Base-by-base conservation (phyloP, 2,888 invertebrate genomes). In the Drosophila anomalipes region DNA sequence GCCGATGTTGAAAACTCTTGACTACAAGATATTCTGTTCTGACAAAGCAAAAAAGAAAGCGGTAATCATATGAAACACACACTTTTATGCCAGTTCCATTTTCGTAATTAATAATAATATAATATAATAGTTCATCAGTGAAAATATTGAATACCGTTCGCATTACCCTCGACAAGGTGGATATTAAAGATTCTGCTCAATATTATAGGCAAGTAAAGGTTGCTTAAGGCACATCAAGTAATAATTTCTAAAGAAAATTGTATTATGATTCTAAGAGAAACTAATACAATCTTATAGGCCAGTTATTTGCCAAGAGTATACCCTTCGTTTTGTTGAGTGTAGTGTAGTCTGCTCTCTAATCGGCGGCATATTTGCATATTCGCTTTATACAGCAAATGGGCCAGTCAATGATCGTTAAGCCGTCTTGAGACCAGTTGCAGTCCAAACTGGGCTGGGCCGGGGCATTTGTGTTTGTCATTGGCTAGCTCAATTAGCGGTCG, bases 341-440 rank as follows among this genome's bases (percentile, higher is more conserved):
- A 81, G 28, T 4, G 9, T 16, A 32, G 65, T 65, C 60, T 33
- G 39, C 60, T 64, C 73, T 81, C 83, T 88, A 86, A 89, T 83
- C 86, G 90, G 78, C 86, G 90, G 86, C 86, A 90, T 89, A 86
- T 86, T 86, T 86, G 89, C 89, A 86, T 89, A 89, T 89, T 81
- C 86, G 74, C 88, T 80, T 86, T 81, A 87, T 81, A 73, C 82
- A 87, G 87, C 87, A 79, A 89, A 89, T 86, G 85, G 82, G 68
- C 73, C 71, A 87, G 87, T 86, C 89, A 86, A 86, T 86, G 86
- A 84, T 86, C 89, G 86, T 89, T 86, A 86, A 86, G 87, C 87
- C 79, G 87, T 84, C 86, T 86, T 69, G 61, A 60, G 78, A 78
- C 74, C 56, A 63, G 65, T 75, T 60, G 44, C 54, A 67, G 61